Base-by-base conservation (phyloP, 1,140 invertebrate species). In the Hylyphantes graminicola region DNA sequence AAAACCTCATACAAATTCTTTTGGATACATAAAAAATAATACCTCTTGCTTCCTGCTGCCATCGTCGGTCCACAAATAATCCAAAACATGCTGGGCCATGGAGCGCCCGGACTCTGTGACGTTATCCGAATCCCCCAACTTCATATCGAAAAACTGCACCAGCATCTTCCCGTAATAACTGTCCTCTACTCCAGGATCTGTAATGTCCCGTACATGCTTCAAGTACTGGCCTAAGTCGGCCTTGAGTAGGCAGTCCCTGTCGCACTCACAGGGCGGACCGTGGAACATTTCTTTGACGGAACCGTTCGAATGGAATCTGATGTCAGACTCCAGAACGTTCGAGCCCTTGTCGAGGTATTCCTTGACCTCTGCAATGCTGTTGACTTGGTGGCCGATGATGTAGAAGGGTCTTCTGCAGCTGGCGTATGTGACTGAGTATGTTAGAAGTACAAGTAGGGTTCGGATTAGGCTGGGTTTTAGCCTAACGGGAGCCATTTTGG, bases 321-420 rank as follows among this genome's bases (percentile, higher is more conserved):
- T 68, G 21, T 87, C 86, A 12, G 77, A 21, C 61, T 87, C 85
- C 6, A 87, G 59, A n/a, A 35, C 86, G 54, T 87, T 87, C 7
- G 86, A 74, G 17, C 86, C 86, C 19, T 68, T 21, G 8, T 79
- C 65, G 8, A 87, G 19, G 64, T 54, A 87, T 61, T 51, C n/a
- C 13, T 63, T 54, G 7, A 86, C 76, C n/a, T 86, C 81, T 21
- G 53, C 10, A 9, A 87, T 79, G 48, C 53, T 78, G 55, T 87
- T 87, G 4, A 78, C 85, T 85, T 86, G 85, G 72, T 87, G 85
- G 12, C 73, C 86, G 15, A 87, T 86, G 7, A 79, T 63, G 50
- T 85, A 87, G 10, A 86, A 78, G 3, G 86, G 86, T 55, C 76
- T 35, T 35, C 5, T 35, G 35, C 35, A 2, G 35, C 35, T 35